These are phyloP conservation scores for Brienomyrus longianalis DNA, from an alignment of 2,113 vertebrate genomes.

Conservation along the genomic window DNA sequence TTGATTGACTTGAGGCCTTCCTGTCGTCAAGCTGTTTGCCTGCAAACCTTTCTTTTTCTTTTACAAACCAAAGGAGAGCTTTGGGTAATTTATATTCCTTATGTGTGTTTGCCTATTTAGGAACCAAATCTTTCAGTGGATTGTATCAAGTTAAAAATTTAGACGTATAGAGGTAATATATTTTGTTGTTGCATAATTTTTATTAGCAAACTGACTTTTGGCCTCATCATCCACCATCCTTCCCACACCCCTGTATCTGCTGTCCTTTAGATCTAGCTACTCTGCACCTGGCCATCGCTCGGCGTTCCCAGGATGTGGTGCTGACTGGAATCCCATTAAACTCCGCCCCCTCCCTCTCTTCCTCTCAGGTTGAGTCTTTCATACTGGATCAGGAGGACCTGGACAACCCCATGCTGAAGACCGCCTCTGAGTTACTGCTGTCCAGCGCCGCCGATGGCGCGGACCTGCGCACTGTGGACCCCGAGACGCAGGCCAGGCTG, in stretches of 20 bases:
- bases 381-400: slow-evolving; percentile 99
- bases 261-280: neutral
- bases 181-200: neutral
- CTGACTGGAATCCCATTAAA: neutral
- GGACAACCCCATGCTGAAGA: slow-evolving; percentile 98
- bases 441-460: slow-evolving; percentile 89
- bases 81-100: neutral
- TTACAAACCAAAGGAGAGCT: neutral
- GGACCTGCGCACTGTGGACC: slow-evolving; percentile 92
- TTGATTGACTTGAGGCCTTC: neutral
- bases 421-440: slow-evolving; percentile 91
- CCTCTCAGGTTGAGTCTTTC: slow-evolving; percentile 89
- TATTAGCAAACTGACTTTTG: neutral
- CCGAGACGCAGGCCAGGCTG: slow-evolving; percentile 92
- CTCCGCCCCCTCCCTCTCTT: neutral
- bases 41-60: neutral
- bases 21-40: neutral
- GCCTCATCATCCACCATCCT: neutral
- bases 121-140: no score
- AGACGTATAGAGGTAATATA: neutral
- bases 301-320: neutral
- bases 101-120: no score
- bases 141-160: neutral
- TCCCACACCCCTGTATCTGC: neutral
- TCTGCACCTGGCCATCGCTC: neutral